Conservation (phyloP, 2,113 vertebrate genomes). For the Brachirus orientalis region DNA sequence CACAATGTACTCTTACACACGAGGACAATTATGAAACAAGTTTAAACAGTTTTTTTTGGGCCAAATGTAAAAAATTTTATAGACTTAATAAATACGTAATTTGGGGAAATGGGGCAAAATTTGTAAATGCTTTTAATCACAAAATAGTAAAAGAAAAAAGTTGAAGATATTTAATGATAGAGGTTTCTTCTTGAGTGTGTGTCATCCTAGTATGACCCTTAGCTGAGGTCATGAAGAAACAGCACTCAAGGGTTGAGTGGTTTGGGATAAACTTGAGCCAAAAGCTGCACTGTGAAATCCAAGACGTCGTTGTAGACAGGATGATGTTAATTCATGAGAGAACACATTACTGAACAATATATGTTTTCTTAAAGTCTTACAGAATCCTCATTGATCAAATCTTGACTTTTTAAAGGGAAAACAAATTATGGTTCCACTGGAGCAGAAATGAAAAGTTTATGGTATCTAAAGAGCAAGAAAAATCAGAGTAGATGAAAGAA, state of each 20-base stretch:
- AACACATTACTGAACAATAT: background rate
- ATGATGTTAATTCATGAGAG: background rate
- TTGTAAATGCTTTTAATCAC: no score
- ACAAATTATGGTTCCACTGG: constrained; percentile 39
- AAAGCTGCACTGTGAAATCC: background rate
- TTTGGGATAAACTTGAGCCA: background rate
- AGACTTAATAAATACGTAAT: no score
- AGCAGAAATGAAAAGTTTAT: constrained; percentile 66
- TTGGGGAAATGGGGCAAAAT: no score
- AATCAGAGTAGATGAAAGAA: constrained; percentile 4
- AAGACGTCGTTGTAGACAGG: background rate
- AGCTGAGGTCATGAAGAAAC: background rate
- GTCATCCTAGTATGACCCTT: background rate
- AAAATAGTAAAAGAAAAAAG: no score
- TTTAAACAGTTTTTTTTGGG: no score
- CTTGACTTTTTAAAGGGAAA: constrained; percentile 7
- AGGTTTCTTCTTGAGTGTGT: background rate
- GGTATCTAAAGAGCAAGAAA: constrained; percentile 53
- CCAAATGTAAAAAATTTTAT: no score
- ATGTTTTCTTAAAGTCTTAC: background rate
- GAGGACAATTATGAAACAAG: no score
- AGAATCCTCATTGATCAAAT: background rate
- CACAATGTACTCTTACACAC: no score
- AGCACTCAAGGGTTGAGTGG: background rate
- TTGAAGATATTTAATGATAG: no score